Percentiles rank a stretch among this genome's conserved stretches.
phyloP scores from a whole-genome alignment of 2,797 vertebrate species.

The Protonibea diacanthus region DNA sequence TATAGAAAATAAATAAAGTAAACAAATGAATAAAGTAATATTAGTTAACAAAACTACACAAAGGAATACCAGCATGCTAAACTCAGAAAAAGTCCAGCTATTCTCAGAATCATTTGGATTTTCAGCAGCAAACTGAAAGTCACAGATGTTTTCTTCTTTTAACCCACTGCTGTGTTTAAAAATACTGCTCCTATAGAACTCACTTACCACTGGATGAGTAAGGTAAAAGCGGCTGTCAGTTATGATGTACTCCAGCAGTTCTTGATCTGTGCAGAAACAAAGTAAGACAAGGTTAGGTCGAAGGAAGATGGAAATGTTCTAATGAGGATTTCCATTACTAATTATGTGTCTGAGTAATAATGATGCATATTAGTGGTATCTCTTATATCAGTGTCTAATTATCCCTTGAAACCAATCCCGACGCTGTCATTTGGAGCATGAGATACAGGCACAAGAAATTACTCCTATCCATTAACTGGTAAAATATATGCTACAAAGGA shows the following conservation, averaged over 20 bases:
- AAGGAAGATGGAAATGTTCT: constrained; percentile 22
- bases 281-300: constrained; percentile 38
- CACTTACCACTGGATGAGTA: constrained; percentile 88
- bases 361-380: constrained; percentile 40
- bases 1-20: constrained; percentile 26
- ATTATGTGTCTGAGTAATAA: constrained; percentile 48
- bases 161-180: constrained; percentile 13
- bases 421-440: constrained; percentile 47
- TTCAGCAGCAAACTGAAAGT: constrained; percentile 4
- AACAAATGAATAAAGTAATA: constrained; percentile 20
- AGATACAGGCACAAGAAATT: constrained; percentile 35
- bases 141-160: background rate
- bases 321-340: constrained; percentile 36
- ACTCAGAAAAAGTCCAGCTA: background rate
- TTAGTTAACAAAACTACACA: background rate
- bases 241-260: constrained; percentile 91
- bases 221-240: constrained; percentile 88
- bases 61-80: constrained; percentile 10
- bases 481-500: constrained; percentile 40
- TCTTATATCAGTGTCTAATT: constrained; percentile 58
- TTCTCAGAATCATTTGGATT: background rate
- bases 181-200: background rate
- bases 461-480: constrained; percentile 44
- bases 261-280: constrained; percentile 87
- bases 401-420: constrained; percentile 34